Percentiles rank a stretch among this genome's conserved stretches.
Evolutionary conservation across 2,888 invertebrate genomes (phyloP).

Genomic region (Hylaea fasciaria): DNA sequence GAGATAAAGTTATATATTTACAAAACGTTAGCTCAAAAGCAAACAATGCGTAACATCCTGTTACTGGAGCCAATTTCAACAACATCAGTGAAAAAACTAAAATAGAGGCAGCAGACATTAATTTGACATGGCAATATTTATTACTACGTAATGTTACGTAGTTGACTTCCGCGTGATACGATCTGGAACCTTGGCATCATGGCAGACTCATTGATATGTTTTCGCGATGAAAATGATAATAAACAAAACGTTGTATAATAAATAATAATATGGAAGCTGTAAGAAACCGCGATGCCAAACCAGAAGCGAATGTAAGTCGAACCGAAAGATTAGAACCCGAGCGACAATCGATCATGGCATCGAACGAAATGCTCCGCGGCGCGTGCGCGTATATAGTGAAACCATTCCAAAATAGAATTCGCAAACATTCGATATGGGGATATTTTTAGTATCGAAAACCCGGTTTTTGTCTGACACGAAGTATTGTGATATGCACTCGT

Average conservation of each 20-base stretch:
- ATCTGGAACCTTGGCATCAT: constrained; percentile 52
- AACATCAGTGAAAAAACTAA: constrained; percentile 42
- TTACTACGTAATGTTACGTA: constrained; percentile 47
- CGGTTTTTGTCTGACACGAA: constrained; percentile 76
- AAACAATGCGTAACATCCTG: constrained; percentile 57
- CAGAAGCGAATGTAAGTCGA: constrained; percentile 40
- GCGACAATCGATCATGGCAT: constrained; percentile 23
- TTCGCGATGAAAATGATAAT: constrained; percentile 31
- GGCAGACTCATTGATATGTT: constrained; percentile 45
- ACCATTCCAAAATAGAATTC: constrained; percentile 81
- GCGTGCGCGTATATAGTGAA: constrained; percentile 54
- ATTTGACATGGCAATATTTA: constrained; percentile 50
- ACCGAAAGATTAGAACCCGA: constrained; percentile 12
- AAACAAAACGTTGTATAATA: constrained; percentile 54
- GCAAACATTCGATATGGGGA: constrained; percentile 83
- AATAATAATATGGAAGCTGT: constrained; percentile 35
- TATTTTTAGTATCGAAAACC: constrained; percentile 82
- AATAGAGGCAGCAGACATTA: constrained; percentile 48
- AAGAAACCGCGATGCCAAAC: constrained; percentile 4
- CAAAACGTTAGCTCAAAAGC: constrained; percentile 12
- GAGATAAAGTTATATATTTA: constrained; percentile 4
- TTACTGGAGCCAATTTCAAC: constrained; percentile 44
- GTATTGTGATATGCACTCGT: constrained; percentile 78
- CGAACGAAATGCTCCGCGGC: constrained; percentile 28
- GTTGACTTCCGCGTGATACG: constrained; percentile 41